Base-by-base conservation (phyloP, 2,888 invertebrate genomes). In the Sinhomidia bicolor region DNA sequence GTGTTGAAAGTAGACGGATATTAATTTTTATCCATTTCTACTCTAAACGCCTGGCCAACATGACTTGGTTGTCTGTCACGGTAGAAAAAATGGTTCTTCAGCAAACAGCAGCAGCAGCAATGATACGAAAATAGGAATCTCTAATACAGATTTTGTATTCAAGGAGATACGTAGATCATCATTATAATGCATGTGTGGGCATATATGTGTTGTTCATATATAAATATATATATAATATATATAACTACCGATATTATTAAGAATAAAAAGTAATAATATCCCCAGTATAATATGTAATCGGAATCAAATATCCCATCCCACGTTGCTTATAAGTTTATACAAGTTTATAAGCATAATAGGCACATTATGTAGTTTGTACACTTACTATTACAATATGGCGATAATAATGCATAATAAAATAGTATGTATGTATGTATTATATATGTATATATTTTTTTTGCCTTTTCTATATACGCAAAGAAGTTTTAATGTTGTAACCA, bases 111-210 rank as follows among this genome's bases (percentile, higher is more conserved):
- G 62, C 68, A 36, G 17, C 32, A 68, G 7, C 12, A 41, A 68
- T 68, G 32, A 41, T 68, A 68, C 36, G 36, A 68, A 68, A 68
- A 68, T 68, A 68, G 68, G 68, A 36, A 68, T 68, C 36, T 68
- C 14, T 62, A 26, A 62, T 62, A 62, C 29, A 62, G 3, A 62
- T 29, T 29, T 26, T 26, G 60, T 60, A 26, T 26, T 62, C 23
- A 68, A 17, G 32, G 7, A 68, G 68, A 68, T 68, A 29, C 62
- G 26, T 62, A 36, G 68, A 68, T 36, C 68, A 68, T 68, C 32
- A 68, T 60, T 26, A 54, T 60, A 23, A 60, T 23, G 14, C 60
- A 9, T 23, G 12, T 23, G 26, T 60, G 26, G 4, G 23, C 4
- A 5, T 17, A 17, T 51, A 23, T 60, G 9, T 23, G 10, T 60